Percentiles rank a stretch among this genome's conserved stretches.
Conservation (phyloP, 2,888 invertebrate genomes). For the Lypha dubia region DNA sequence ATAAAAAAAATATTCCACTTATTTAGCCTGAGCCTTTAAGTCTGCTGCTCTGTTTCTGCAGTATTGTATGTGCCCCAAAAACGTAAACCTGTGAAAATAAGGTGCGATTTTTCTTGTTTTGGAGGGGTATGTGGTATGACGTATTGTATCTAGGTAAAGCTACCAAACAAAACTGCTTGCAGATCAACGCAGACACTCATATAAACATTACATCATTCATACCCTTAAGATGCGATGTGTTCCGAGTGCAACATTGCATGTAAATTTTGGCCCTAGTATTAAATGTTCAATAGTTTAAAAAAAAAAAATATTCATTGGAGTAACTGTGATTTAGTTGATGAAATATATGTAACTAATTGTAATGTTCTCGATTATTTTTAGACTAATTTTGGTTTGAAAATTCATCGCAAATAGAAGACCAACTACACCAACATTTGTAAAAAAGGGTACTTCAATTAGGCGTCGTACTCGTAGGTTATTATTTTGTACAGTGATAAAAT, state of each 20-base stretch:
- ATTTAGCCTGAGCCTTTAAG: constrained; percentile 60
- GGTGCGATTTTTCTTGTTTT: constrained; percentile 65
- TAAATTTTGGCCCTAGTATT: too few relatives aligned
- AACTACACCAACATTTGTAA: too few relatives aligned
- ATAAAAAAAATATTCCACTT: constrained; percentile 18
- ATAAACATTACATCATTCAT: constrained; percentile 51
- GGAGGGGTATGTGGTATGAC: constrained; percentile 32
- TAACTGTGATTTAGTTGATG: too few relatives aligned
- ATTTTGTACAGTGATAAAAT: too few relatives aligned
- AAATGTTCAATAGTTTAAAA: too few relatives aligned
- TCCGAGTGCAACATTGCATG: constrained; percentile 26
- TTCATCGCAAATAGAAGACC: too few relatives aligned
- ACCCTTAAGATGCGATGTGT: constrained; percentile 39
- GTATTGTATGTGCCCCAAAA: constrained; percentile 51
- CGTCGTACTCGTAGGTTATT: too few relatives aligned
- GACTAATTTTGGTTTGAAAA: too few relatives aligned
- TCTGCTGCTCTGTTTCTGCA: constrained; percentile 42
- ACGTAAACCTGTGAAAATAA: constrained; percentile 70
- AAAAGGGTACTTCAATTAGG: too few relatives aligned
- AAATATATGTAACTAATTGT: too few relatives aligned
- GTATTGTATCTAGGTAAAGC: constrained; percentile 21
- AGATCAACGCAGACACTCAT: constrained; percentile 10
- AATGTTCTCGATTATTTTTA: too few relatives aligned
- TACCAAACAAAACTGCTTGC: not conserved
- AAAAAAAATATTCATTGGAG: too few relatives aligned